Conservation (phyloP, 2,797 vertebrate species). For the Naso thynnoides region DNA sequence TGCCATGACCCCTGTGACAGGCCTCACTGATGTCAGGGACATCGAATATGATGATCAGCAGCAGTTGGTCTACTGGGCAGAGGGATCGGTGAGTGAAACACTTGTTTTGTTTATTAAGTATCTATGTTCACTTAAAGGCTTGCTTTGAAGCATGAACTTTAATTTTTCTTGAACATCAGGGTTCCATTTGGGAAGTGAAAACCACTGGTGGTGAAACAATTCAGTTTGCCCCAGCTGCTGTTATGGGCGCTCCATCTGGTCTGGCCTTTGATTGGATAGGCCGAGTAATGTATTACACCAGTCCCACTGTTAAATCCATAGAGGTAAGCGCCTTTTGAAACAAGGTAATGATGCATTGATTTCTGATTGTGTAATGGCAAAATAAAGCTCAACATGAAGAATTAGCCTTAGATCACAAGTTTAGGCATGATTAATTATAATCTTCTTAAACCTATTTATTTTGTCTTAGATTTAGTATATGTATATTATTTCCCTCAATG, state of each 20-base stretch:
- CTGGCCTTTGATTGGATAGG: slow-evolving; percentile 86
- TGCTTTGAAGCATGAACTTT: slow-evolving; percentile 2
- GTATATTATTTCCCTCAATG: not conserved
- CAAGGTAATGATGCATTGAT: not conserved
- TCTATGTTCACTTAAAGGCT: not conserved
- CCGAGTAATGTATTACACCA: slow-evolving; percentile 84
- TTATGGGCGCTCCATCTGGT: slow-evolving; percentile 79
- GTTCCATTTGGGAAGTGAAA: slow-evolving; percentile 82
- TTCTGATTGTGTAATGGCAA: not conserved
- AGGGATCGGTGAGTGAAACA: slow-evolving; percentile 74
- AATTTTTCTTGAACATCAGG: slow-evolving; percentile 60
- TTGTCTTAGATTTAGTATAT: not conserved
- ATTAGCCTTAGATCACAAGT: not conserved
- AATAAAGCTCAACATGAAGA: not conserved
- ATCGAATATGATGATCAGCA: slow-evolving; percentile 84
- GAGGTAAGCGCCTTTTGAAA: slow-evolving; percentile 72
- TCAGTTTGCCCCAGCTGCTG: slow-evolving; percentile 82
- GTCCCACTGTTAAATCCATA: slow-evolving; percentile 77
- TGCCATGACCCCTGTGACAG: slow-evolving; percentile 80
- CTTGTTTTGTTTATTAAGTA: not conserved
- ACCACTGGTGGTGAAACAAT: slow-evolving; percentile 79
- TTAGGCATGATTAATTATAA: not conserved
- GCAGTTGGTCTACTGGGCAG: slow-evolving; percentile 83
- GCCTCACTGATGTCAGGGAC: slow-evolving; percentile 76
- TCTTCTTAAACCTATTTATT: not conserved